phyloP scores from a whole-genome alignment of 2,797 vertebrate genomes.

The Poeciliopsis paucimaculata region DNA sequence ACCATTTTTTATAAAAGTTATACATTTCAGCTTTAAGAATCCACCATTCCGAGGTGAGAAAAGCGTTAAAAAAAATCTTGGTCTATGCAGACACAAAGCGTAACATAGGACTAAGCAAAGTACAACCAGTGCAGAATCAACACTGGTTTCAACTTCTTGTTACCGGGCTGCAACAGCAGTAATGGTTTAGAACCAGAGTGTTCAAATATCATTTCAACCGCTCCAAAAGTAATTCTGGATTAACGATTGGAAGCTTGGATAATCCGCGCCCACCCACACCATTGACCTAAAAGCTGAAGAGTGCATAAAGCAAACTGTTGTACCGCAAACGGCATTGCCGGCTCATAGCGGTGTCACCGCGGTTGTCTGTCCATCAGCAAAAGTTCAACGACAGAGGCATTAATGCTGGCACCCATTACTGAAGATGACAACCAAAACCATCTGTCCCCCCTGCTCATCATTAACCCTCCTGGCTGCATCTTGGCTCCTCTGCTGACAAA shows the following conservation, averaged over 20 bases:
- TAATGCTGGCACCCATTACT: slow-evolving; percentile 58
- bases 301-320: not conserved
- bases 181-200: not conserved
- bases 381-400: slow-evolving; percentile 47
- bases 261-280: not conserved
- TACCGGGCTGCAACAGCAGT: not conserved
- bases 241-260: not conserved
- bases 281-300: not conserved
- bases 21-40: not conserved
- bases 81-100: not conserved
- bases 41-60: not conserved
- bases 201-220: not conserved
- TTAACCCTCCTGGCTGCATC: slow-evolving; percentile 64
- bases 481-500: slow-evolving; percentile 44
- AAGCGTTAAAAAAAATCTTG: not conserved
- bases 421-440: slow-evolving; percentile 65
- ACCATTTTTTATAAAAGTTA: too few species aligned
- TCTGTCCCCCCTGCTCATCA: slow-evolving; percentile 62
- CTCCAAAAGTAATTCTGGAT: not conserved
- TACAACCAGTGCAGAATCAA: not conserved
- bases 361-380: slow-evolving; percentile 26
- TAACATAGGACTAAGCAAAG: not conserved
- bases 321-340: slow-evolving; percentile 37
- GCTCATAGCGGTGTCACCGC: slow-evolving; percentile 4
- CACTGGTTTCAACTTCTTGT: not conserved